phyloP scores from a whole-genome alignment of 2,113 vertebrate genomes.

The Tachysurus fulvidraco region DNA sequence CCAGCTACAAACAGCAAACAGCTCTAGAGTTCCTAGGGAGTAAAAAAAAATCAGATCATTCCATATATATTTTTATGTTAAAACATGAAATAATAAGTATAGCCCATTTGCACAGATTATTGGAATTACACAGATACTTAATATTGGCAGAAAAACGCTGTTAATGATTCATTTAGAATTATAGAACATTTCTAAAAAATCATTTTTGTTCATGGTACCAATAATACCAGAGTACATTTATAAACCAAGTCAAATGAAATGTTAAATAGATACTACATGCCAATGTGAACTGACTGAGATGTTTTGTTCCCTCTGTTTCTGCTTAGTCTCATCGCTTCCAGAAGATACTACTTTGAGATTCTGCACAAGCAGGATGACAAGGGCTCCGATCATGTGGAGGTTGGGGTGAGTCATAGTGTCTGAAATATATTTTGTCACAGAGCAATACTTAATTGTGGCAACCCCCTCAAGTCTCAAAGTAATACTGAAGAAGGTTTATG shows the following conservation, averaged over 20 bases:
- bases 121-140: neutral
- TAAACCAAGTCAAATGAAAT: neutral
- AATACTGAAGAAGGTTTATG: neutral
- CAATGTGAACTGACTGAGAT: neutral
- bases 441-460: constrained; percentile 11
- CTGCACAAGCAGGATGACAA: constrained; percentile 97
- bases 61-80: neutral
- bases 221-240: neutral
- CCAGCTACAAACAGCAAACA: neutral
- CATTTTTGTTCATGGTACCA: neutral
- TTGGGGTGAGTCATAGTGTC: constrained; percentile 84
- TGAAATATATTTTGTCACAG: neutral
- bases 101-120: neutral
- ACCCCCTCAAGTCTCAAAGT: neutral
- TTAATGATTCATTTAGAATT: neutral
- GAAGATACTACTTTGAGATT: constrained; percentile 95
- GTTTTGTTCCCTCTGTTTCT: constrained; percentile 19
- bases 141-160: neutral
- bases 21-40: neutral
- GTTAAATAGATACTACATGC: neutral
- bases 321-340: constrained; percentile 88
- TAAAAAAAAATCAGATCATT: neutral
- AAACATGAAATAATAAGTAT: neutral
- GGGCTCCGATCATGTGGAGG: constrained; percentile 96
- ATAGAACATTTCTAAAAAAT: neutral